A percentile compares a stretch with the other conserved stretches of the same genome.
Conservation (phyloP, 2,113 vertebrate species). For the Thamnaconus septentrionalis region DNA sequence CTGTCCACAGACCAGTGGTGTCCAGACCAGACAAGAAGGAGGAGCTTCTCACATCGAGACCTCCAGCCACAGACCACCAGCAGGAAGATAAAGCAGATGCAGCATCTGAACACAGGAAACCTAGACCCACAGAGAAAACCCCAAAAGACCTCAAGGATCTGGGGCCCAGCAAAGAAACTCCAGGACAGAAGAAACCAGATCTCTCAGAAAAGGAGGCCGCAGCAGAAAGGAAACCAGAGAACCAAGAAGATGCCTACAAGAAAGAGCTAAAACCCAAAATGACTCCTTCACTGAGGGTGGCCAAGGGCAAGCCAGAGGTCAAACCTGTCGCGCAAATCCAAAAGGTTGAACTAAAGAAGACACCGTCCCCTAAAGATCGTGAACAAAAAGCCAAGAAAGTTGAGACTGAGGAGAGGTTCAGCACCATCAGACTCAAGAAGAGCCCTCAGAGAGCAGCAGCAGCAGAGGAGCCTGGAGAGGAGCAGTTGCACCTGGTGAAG, state of each 20-base stretch:
- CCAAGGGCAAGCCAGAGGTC: conserved; percentile 24
- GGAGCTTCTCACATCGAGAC: conserved; percentile 46
- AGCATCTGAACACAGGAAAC: conserved; percentile 1
- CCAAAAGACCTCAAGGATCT: conserved; percentile 23
- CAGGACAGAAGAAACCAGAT: conserved; percentile 31
- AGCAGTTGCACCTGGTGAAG: conserved; percentile 48
- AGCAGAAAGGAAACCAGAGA: conserved; percentile 22
- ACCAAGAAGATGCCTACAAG: conserved; percentile 33
- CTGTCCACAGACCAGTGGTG: background rate
- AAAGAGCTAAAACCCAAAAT: conserved; percentile 45
- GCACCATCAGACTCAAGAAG: conserved; percentile 71
- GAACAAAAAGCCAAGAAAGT: conserved; percentile 19
- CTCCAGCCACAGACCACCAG: conserved; percentile 10
- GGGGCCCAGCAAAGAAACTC: background rate
- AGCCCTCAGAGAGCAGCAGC: conserved; percentile 50
- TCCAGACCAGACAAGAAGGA: conserved; percentile 37
- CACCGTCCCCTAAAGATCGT: conserved; percentile 44
- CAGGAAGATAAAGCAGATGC: conserved; percentile 32
- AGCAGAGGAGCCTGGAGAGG: conserved; percentile 13
- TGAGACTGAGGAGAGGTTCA: conserved; percentile 48
- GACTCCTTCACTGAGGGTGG: conserved; percentile 45
- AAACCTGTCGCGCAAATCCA: conserved; percentile 46
- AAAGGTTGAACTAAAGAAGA: conserved; percentile 51
- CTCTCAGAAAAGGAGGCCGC: conserved; percentile 25
- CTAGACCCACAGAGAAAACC: conserved; percentile 7